Base-by-base conservation (phyloP, 2,797 vertebrate species). In the Nasua narica region DNA sequence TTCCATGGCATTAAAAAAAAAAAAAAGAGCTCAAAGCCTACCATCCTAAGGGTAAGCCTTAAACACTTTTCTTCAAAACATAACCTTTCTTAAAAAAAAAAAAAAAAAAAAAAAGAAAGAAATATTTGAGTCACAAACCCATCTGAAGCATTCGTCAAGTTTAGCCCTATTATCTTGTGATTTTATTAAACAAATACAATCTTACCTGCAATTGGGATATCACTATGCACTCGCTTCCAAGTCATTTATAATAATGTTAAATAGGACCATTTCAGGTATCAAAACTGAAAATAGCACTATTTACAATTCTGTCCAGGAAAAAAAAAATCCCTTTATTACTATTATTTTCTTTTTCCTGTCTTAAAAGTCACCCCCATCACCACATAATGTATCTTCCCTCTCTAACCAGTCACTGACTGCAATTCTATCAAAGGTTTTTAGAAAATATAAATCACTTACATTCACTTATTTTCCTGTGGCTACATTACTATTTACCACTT, bases 201-300 rank as follows among this genome's bases (percentile, higher is more conserved):
- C 77, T 87, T 97, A 92, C 50, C 84, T 87, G 60, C 35, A 97
- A 72, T 29, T 65, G 27, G 50, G 32, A 65, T 87, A 90, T 85
- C 74, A 85, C 76, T 82, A 95, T 48, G 27, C 21, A 95, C 43
- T 94, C 3, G 11, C 74, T 93, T 91, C 76, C 60, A 93, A 94
- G 76, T 93, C 58, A 93, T 54, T 92, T 88, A 88, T 16, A 96
- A 72, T 79, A 86, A 90, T 58, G 65, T 76, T 91, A 97, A 92
- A 81, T 78, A 76, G 58, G 72, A 82, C 83, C 60, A 97, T 95
- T 96, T 96, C 81, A 94, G 67, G 27, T 50, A 96, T 25, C 85
- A 85, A 97, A 85, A 89, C 43, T 84, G 52, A 96, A 95, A 93
- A 93, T 11, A 97, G 52, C 70, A 94, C 43, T 89, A 95, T 74